Base-by-base conservation (phyloP, 2,113 vertebrate species). In the Periophthalmus modestus region DNA sequence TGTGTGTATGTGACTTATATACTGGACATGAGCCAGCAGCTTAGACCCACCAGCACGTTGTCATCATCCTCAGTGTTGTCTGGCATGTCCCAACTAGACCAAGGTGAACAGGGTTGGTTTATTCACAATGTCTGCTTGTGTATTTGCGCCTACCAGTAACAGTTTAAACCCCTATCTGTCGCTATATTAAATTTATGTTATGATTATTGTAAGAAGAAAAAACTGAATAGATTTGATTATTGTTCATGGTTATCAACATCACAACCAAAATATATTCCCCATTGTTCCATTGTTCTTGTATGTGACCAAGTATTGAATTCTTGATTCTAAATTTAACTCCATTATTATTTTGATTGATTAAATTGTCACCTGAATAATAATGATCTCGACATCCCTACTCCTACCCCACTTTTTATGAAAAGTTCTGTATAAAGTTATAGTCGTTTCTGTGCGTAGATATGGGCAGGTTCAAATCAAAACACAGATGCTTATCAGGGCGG, bases 401-500 rank as follows among this genome's bases (percentile, higher is more conserved):
- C 48, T 54, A 11, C 21, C 52, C 52, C 19, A 55, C 7, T 21
- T 55, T 55, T 55, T 9, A 55, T 55, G 1, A n/a, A 55, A 55
- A n/a, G 1, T 54, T 3, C 50, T 9, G 50, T 9, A 10, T 19
- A 52, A n/a, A 21, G 72, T 0, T 34, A 10, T 9, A 14, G 24
- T 68, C 0, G 36, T 79, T 71, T 80, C 67, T 72, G 66, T 67
- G 28, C 57, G 62, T 10, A 33, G 61, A 36, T 74, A 72, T 63
- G 12, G 70, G 80, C 72, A 23, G n/a, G 59, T 75, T 82, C 61
- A 82, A 71, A 82, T 71, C 43, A 75, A 82, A 82, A 78, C 73
- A 47, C 55, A 75, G 83, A 86, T 89, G 19, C 7, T 50, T 76
- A 88, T 87, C 90, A 87, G 86, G 86, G 85, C 39, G 84, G 79